Conservation (phyloP, 1,140 invertebrate genomes). For the Brachionus manjavacas region DNA sequence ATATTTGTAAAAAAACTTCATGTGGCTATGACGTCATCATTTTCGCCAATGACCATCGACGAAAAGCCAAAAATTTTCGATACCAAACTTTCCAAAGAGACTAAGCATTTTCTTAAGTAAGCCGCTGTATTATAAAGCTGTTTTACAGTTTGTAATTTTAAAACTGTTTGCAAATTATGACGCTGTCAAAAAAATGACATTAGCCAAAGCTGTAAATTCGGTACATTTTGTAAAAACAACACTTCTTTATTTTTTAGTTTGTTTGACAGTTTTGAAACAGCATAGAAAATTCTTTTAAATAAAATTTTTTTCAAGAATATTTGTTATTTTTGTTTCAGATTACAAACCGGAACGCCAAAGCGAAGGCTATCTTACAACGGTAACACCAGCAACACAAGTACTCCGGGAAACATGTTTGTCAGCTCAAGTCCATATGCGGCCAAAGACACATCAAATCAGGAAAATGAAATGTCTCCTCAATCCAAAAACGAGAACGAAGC, state of each 20-base stretch:
- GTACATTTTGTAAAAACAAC: neutral
- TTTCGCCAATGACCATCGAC: neutral
- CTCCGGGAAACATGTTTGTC: neutral
- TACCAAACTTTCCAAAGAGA: neutral
- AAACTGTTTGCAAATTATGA: neutral
- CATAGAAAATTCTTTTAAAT: slow-evolving; percentile 8
- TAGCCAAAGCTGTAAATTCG: neutral
- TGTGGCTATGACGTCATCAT: neutral
- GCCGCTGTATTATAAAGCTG: neutral
- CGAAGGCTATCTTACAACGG: slow-evolving; percentile 5
- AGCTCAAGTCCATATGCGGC: neutral
- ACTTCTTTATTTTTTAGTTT: neutral
- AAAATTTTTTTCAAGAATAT: neutral
- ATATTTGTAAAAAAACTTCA: neutral
- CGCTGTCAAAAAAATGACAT: neutral
- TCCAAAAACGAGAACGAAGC: neutral
- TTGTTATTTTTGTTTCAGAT: slow-evolving; percentile 13
- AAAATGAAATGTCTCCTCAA: neutral
- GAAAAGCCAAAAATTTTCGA: neutral
- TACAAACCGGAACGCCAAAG: neutral
- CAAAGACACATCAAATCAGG: neutral
- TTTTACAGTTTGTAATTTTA: neutral
- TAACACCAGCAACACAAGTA: neutral
- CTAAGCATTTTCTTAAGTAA: neutral
- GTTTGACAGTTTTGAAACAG: neutral